These are phyloP conservation scores for Lanistes nyassanus DNA, from an alignment of 1,140 invertebrate species.

Conservation along the genomic window DNA sequence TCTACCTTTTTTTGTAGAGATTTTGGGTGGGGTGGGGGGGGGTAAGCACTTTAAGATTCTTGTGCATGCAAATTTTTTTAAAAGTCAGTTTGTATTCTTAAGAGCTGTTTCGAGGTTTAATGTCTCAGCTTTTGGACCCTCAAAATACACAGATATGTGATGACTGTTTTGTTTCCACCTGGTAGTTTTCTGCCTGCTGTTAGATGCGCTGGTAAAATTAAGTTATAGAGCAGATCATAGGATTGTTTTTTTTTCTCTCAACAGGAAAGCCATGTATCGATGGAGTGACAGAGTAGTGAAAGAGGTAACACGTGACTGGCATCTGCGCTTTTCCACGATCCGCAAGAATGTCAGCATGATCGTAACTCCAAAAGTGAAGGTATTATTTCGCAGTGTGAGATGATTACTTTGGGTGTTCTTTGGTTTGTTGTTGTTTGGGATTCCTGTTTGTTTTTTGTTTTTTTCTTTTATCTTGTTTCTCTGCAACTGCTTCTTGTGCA, in stretches of 20 bases:
- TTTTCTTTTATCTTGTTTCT: background rate
- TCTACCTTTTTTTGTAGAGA: slow-evolving; percentile 5
- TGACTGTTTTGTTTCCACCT: background rate
- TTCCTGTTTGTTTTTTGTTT: background rate
- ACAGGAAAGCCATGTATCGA: slow-evolving; percentile 85
- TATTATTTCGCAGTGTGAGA: slow-evolving; percentile 27
- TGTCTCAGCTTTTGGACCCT: no score
- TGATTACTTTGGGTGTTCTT: background rate
- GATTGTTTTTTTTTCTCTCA: slow-evolving; percentile 30
- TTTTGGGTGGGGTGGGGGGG: background rate
- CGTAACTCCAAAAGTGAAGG: slow-evolving; percentile 89
- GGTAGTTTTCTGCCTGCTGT: no score
- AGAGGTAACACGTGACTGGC: slow-evolving; percentile 86
- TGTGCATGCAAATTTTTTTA: no score
- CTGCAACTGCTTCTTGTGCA: background rate
- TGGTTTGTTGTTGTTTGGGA: background rate
- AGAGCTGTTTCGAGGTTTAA: background rate
- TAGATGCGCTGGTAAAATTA: background rate
- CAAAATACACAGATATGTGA: no score
- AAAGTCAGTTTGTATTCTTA: background rate
- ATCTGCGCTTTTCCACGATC: slow-evolving; percentile 81
- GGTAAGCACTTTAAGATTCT: background rate
- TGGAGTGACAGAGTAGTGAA: slow-evolving; percentile 92
- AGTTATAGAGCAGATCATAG: background rate
- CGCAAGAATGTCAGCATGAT: slow-evolving; percentile 85